phyloP scores from a whole-genome alignment of 2,113 vertebrate genomes.

The Cardinalis cardinalis region DNA sequence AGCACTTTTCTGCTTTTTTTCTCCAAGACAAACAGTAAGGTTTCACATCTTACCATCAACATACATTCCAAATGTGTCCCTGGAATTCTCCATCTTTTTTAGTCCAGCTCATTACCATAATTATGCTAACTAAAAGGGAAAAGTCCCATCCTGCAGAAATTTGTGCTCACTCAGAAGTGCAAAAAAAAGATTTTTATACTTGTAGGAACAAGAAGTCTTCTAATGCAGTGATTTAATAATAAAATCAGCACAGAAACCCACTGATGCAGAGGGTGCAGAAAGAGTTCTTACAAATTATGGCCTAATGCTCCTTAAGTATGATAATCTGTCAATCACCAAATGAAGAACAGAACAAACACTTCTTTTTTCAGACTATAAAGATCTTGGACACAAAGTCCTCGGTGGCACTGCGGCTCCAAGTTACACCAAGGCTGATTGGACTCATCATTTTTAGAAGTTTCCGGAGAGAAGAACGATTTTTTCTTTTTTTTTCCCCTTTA shows the following conservation, averaged over 20 bases:
- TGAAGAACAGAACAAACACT: not conserved
- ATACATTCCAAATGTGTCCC: not conserved
- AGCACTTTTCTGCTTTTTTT: not conserved
- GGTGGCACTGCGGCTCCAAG: not conserved
- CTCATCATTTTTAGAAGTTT: not conserved
- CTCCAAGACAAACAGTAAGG: not conserved
- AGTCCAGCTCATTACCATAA: not conserved
- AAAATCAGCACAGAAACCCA: not conserved
- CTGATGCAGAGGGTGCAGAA: not conserved
- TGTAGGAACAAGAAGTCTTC: not conserved
- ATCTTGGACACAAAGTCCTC: not conserved
- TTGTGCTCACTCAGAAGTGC: not conserved
- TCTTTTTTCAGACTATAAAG: not conserved
- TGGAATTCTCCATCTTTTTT: slow-evolving; percentile 17
- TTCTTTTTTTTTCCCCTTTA: not conserved
- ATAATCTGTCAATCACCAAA: not conserved
- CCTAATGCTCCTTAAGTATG: not conserved
- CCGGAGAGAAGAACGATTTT: not conserved
- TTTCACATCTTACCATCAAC: not conserved
- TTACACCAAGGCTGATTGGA: not conserved
- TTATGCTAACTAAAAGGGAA: slow-evolving; percentile 4
- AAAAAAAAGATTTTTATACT: not conserved
- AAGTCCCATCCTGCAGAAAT: slow-evolving; percentile 15
- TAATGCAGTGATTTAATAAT: not conserved
- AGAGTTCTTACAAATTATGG: not conserved